These are phyloP conservation scores for Nothobranchius kuhntae DNA, from an alignment of 2,113 vertebrate genomes.

Conservation along the genomic window DNA sequence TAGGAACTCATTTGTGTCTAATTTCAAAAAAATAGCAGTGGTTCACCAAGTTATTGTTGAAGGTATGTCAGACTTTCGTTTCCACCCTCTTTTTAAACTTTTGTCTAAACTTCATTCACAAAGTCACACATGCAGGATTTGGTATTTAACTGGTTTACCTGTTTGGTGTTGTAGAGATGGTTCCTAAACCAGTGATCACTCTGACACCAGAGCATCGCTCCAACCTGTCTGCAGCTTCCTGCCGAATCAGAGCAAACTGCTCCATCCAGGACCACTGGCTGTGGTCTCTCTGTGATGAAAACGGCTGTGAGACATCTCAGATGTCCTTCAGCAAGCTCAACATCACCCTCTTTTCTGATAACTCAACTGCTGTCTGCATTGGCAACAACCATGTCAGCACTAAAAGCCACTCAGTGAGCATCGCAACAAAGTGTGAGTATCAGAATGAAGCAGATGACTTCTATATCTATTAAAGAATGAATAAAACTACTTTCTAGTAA, in stretches of 20 bases:
- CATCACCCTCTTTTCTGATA: constrained; percentile 24
- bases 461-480: not conserved
- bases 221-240: constrained; percentile 38
- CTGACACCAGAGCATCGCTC: fast-evolving
- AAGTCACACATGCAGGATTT: no score
- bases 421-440: constrained; percentile 43
- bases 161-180: constrained; percentile 18
- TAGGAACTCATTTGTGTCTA: fast-evolving
- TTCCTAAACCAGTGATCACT: constrained; percentile 41
- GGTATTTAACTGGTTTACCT: not conserved
- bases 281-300: constrained; percentile 24
- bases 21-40: fast-evolving
- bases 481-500: not conserved
- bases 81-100: not conserved
- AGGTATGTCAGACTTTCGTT: constrained; percentile 40
- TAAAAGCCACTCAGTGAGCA: not conserved
- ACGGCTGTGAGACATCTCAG: constrained; percentile 3
- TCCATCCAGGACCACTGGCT: constrained; percentile 35
- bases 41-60: constrained; percentile 23
- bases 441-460: no score
- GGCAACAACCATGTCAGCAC: constrained; percentile 62
- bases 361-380: constrained; percentile 36
- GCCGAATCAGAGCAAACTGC: constrained; percentile 63
- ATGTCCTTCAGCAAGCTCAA: constrained; percentile 15
- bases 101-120: no score